Base-by-base conservation (phyloP, 1,140 invertebrate species). In the Anastatus disparis region DNA sequence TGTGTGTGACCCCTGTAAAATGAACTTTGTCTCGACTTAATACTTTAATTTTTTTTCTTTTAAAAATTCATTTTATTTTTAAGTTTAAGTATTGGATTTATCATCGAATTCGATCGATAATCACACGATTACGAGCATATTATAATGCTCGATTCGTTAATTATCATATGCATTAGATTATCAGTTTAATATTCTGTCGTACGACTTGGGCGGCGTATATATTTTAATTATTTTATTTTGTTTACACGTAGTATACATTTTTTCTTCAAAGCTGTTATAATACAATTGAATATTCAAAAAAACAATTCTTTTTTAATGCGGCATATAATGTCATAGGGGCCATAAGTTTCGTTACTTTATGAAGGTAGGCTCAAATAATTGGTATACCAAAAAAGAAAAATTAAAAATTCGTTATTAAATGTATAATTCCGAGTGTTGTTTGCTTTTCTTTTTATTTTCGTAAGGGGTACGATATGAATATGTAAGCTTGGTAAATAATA, bases 91-190 rank as follows among this genome's bases (percentile, higher is more conserved):
- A n/a, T n/a, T n/a, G n/a, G n/a, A n/a, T n/a, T n/a, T n/a, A n/a
- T n/a, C n/a, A n/a, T n/a, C n/a, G n/a, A n/a, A n/a, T n/a, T n/a
- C n/a, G 75, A 73, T 75, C 78, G 78, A 78, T 79, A 78, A 77
- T 78, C 74, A 65, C 70, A 76, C 73, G 76, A 79, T 81, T 79
- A 81, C 77, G 75, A 22, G 46, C 26, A 17, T n/a, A n/a, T 44
- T 65, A 53, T 48, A 52, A 65, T 53, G 35, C 48, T 20, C 17
- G 13, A 24, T 27, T 27, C 3, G 22, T 27, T 62, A 17, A 3
- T 2, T 56, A 46, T 66, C 64, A 27, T 46, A 66, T 66, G 40
- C 64, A 66, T n/a, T 17, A 26, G 29, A 66, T 66, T 56, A 66
- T 66, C 48, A 31, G 35, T 46, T 66, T 42, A n/a, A 66, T 66